Base-by-base conservation (phyloP, 53 echinoderm and acorn worm genomes). In the Hippasteria phrygiana region DNA sequence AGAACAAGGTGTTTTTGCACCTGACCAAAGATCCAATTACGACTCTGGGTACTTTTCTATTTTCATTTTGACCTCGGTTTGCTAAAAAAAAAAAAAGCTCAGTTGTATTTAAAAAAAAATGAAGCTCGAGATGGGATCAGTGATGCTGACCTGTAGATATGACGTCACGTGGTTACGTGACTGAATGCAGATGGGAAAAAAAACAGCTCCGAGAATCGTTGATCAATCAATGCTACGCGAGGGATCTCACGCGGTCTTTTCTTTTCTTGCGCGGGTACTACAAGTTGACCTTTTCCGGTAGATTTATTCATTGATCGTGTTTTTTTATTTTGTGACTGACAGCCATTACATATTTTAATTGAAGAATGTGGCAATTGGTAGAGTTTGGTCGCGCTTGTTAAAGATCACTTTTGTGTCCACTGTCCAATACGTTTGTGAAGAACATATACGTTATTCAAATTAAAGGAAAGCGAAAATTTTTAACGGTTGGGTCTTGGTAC, bases 141-240 rank as follows among this genome's bases (percentile, higher is more conserved):
- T 17, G 56, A 62, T 41, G 22, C 9, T 62, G 78, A 63, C 31
- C 85, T 71, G 85, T 33, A 53, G 51, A 85, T 85, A 85, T 85
- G 85, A 85, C 85, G 85, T 85, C 85, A 85, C 71, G 85, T 33
- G n/a, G 28, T 50, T 85, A 69, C 85, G 85, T 85, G 85, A 85
- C 85, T 34, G 85, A 85, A 85, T 69, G 85, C 85, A 70, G 85
- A 70, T 70, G 69, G 28, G 35, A 41, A 31, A 29, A 83, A 45
- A 32, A 29, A n/a, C 33, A 17, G 83, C 45, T 31, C 5, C 2
- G 43, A 66, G 73, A 24, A 43, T 42, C 26, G 17, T 35, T 5
- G 73, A 73, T 73, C 73, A 73, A 73, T 43, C 73, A 73, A 41
- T 41, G 18, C 17, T 33, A 26, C 34, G 1, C 7, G 35, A 35